A percentile compares a stretch with the other conserved stretches of the same genome.
Conservation (phyloP, 2,888 invertebrate species). For the Ormyrus nitidulus region DNA sequence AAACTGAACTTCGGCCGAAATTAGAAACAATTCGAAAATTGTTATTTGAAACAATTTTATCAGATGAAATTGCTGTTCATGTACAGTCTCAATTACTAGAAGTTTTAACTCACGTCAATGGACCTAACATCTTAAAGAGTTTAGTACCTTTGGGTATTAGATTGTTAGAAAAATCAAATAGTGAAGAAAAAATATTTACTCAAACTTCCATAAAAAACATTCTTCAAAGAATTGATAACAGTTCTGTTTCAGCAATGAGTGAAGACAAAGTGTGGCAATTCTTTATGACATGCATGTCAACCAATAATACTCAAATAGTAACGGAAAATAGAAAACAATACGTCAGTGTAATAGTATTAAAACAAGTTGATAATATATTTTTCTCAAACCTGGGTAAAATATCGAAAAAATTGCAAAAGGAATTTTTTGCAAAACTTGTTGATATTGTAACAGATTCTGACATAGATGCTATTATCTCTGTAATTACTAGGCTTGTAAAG, state of each 20-base stretch:
- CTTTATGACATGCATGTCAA: conserved; percentile 78
- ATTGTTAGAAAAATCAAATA: conserved; percentile 68
- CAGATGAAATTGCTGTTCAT: conserved; percentile 75
- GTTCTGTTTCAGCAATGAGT: conserved; percentile 75
- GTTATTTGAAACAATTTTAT: conserved; percentile 71
- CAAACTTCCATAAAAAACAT: conserved; percentile 78
- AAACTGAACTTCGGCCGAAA: conserved; percentile 58
- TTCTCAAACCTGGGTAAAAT: conserved; percentile 71
- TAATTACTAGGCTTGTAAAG: conserved; percentile 81
- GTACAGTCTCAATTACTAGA: conserved; percentile 77
- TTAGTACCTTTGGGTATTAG: conserved; percentile 69
- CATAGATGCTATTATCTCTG: conserved; percentile 70
- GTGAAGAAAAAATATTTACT: conserved; percentile 72
- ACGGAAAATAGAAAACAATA: conserved; percentile 74
- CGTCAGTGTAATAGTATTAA: conserved; percentile 77
- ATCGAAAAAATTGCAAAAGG: conserved; percentile 61
- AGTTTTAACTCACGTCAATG: conserved; percentile 76
- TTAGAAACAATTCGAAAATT: conserved; percentile 63
- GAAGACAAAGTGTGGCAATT: conserved; percentile 78
- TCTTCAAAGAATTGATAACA: conserved; percentile 78
- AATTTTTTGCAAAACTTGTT: conserved; percentile 66
- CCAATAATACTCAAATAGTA: conserved; percentile 76
- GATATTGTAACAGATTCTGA: conserved; percentile 71
- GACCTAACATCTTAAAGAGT: conserved; percentile 74
- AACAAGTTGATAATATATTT: conserved; percentile 78